A percentile compares a stretch with the other conserved stretches of the same genome.
Conservation (phyloP, 2,113 vertebrate genomes). For the Zonotrichia leucophrys region DNA sequence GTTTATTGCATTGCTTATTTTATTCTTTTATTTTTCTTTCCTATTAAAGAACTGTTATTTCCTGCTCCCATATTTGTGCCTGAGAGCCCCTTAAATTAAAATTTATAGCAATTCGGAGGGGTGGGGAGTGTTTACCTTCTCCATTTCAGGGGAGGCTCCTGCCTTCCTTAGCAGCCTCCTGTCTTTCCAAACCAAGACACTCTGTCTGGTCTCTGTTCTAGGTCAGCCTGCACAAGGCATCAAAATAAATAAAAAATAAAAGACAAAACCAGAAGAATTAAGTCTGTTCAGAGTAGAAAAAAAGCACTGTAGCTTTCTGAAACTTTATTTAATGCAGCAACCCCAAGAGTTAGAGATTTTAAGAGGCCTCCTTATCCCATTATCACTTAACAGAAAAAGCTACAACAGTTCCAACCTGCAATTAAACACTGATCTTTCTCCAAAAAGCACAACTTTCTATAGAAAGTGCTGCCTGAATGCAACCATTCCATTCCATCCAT, state of each 20-base stretch:
- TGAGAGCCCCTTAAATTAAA: too few species aligned
- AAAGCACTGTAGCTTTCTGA: not conserved
- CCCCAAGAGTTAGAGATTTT: not conserved
- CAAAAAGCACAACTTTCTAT: not conserved
- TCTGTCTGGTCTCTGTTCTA: not conserved
- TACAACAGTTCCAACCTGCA: not conserved
- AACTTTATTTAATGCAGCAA: not conserved
- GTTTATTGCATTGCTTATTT: too few species aligned
- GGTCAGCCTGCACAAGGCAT: not conserved
- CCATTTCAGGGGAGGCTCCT: too few species aligned
- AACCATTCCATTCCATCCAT: not conserved
- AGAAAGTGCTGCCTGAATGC: not conserved
- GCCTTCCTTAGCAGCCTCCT: too few species aligned
- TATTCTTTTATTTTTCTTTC: too few species aligned
- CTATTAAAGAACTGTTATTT: too few species aligned
- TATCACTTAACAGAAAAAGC: not conserved
- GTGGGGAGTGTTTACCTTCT: too few species aligned
- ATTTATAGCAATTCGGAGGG: too few species aligned
- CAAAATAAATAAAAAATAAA: not conserved
- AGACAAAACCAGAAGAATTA: accelerated
- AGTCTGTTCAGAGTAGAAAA: not conserved
- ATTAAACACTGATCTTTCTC: not conserved
- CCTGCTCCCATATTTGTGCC: too few species aligned
- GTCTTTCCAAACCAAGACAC: not conserved
- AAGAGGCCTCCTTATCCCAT: not conserved